These are phyloP conservation scores for Luperina testacea DNA, from an alignment of 2,888 invertebrate species.

Conservation along the genomic window DNA sequence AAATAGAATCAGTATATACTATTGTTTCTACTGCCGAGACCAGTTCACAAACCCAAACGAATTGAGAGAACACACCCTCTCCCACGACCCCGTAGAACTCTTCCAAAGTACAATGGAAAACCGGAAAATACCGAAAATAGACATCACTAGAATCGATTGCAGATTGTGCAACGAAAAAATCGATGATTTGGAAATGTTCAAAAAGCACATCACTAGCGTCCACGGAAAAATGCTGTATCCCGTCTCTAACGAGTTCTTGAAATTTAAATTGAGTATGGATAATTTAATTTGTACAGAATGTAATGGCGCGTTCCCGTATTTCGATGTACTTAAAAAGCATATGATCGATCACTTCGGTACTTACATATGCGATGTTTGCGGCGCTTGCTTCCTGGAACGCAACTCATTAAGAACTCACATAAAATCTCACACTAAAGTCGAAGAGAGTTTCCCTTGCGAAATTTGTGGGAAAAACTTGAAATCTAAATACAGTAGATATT, in stretches of 20 bases:
- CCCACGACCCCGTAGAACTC: constrained; percentile 78
- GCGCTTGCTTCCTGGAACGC: constrained; percentile 86
- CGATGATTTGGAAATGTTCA: constrained; percentile 76
- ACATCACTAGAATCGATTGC: constrained; percentile 85
- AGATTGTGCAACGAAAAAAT: constrained; percentile 81
- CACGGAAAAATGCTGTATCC: constrained; percentile 75
- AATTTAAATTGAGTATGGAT: constrained; percentile 79
- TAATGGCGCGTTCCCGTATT: constrained; percentile 78
- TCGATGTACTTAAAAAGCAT: constrained; percentile 82
- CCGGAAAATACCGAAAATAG: constrained; percentile 85
- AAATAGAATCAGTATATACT: constrained; percentile 79
- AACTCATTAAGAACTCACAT: constrained; percentile 85
- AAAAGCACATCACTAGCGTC: constrained; percentile 73
- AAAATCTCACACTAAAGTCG: constrained; percentile 84
- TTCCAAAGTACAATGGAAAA: constrained; percentile 81
- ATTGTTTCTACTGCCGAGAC: constrained; percentile 85
- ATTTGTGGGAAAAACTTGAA: constrained; percentile 86
- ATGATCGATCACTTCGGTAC: constrained; percentile 85
- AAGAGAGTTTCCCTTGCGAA: constrained; percentile 86
- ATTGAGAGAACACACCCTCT: constrained; percentile 80
- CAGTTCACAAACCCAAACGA: constrained; percentile 84
- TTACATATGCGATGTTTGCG: constrained; percentile 83
- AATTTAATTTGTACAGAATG: constrained; percentile 84
- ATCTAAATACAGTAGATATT: constrained; percentile 81
- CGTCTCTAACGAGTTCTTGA: constrained; percentile 81